These are phyloP conservation scores for Ditylenchus dipsaci DNA, from an alignment of 1,140 invertebrate genomes.

Conservation along the genomic window DNA sequence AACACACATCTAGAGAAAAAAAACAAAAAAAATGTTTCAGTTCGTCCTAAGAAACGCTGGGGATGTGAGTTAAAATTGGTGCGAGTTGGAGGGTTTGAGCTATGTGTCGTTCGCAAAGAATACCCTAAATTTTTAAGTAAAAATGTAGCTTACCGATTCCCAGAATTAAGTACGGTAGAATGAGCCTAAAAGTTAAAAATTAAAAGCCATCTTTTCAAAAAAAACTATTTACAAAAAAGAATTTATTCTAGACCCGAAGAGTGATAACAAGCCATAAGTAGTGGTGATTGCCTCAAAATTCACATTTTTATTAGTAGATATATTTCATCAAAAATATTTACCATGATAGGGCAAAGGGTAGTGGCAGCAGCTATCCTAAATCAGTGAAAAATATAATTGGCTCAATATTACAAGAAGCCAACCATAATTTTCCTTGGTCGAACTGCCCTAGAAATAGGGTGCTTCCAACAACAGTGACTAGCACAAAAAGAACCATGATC, in stretches of 20 bases:
- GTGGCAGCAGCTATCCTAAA: conserved; percentile 9
- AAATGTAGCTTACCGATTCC: not conserved
- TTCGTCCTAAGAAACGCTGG: too few species aligned
- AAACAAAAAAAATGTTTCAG: too few species aligned
- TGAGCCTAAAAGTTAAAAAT: conserved; percentile 32
- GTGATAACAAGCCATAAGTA: conserved; percentile 50
- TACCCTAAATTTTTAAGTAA: too few species aligned
- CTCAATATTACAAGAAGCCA: too few species aligned
- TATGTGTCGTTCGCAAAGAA: too few species aligned
- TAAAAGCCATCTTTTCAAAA: too few species aligned
- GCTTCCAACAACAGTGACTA: conserved; percentile 2
- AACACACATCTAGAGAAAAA: too few species aligned
- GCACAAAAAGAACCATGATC: conserved; percentile 43
- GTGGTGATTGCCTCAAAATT: conserved; percentile 31
- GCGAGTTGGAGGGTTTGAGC: too few species aligned
- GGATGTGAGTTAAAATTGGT: too few species aligned
- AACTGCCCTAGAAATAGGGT: not conserved
- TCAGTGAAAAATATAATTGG: too few species aligned
- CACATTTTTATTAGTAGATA: too few species aligned
- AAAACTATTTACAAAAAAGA: conserved; percentile 42
- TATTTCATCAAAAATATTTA: too few species aligned
- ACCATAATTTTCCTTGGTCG: conserved; percentile 25
- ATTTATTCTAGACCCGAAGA: conserved; percentile 41
- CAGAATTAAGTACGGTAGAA: conserved; percentile 50
- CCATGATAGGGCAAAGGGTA: conserved; percentile 41